These are phyloP conservation scores for Xestoiulus laeticollis DNA, from an alignment of 2,888 invertebrate genomes.

Conservation along the genomic window DNA sequence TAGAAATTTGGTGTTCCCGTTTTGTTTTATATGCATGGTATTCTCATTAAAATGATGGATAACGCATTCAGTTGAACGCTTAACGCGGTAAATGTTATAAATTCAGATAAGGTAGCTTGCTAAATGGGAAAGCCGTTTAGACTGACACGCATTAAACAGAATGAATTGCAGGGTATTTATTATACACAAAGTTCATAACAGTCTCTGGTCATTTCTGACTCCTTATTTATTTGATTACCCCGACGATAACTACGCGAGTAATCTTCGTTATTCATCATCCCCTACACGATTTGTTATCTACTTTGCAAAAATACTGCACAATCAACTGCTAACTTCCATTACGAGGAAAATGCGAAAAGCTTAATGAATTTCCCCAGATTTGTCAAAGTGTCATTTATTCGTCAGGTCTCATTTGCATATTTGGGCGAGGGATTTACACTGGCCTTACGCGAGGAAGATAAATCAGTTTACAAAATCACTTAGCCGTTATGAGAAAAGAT, in stretches of 20 bases:
- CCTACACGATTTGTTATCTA: not conserved
- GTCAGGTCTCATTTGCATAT: slow-evolving; percentile 40
- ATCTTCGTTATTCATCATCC: slow-evolving; percentile 50
- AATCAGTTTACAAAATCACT: not conserved
- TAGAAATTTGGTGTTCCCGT: slow-evolving; percentile 29
- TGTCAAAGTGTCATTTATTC: slow-evolving; percentile 42
- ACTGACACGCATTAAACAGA: slow-evolving; percentile 49
- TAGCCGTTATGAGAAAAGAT: slow-evolving; percentile 2
- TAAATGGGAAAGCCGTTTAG: slow-evolving; percentile 27
- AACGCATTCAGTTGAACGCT: slow-evolving; percentile 45
- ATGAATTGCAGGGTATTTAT: slow-evolving; percentile 46
- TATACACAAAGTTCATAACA: slow-evolving; percentile 51
- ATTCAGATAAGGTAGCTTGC: slow-evolving; percentile 50
- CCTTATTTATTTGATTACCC: slow-evolving; percentile 49
- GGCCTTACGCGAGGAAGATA: not conserved
- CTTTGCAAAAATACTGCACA: not conserved
- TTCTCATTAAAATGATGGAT: slow-evolving; percentile 50
- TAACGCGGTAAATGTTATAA: slow-evolving; percentile 49
- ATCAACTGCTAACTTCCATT: slow-evolving; percentile 3
- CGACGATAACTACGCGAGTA: slow-evolving; percentile 49
- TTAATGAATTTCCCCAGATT: slow-evolving; percentile 43
- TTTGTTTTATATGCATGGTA: slow-evolving; percentile 6
- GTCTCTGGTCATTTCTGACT: slow-evolving; percentile 52
- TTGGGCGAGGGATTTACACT: not conserved
- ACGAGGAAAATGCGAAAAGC: slow-evolving; percentile 7